Conservation (phyloP, 1,140 invertebrate genomes). For the Eumaeus atala region DNA sequence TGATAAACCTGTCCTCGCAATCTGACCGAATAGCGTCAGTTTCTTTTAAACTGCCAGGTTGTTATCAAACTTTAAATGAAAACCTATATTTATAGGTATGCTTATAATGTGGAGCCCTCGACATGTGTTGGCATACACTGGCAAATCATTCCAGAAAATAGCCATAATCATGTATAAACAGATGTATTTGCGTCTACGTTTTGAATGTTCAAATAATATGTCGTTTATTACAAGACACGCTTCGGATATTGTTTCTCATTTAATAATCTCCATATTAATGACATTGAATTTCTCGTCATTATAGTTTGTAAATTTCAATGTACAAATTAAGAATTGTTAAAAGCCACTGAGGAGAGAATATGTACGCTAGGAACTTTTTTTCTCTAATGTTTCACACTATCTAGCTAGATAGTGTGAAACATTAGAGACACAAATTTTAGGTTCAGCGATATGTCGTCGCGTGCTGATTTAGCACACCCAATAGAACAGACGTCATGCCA, state of each 20-base stretch:
- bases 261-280: conserved; percentile 2
- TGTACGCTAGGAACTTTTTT: no score
- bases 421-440: conserved; percentile 11
- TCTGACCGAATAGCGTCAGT: conserved; percentile 39
- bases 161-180: no score
- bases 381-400: no score
- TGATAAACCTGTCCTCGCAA: conserved; percentile 50
- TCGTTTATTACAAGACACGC: conserved; percentile 13
- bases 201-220: not conserved
- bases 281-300: not conserved
- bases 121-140: no score
- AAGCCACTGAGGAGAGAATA: no score
- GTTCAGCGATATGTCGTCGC: conserved; percentile 33
- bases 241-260: conserved; percentile 2
- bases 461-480: conserved; percentile 41
- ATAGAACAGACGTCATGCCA: conserved; percentile 69
- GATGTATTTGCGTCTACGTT: no score
- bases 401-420: not conserved
- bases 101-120: no score
- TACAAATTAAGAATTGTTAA: no score
- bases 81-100: no score
- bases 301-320: not conserved
- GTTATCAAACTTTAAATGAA: conserved; percentile 31
- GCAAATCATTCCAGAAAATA: no score
- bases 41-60: conserved; percentile 40